Percentiles rank a stretch among this genome's conserved stretches.
Evolutionary conservation across 37 sponge, comb jelly and placozoan genomes (phyloP).

Genomic region (Beroe ovata): DNA sequence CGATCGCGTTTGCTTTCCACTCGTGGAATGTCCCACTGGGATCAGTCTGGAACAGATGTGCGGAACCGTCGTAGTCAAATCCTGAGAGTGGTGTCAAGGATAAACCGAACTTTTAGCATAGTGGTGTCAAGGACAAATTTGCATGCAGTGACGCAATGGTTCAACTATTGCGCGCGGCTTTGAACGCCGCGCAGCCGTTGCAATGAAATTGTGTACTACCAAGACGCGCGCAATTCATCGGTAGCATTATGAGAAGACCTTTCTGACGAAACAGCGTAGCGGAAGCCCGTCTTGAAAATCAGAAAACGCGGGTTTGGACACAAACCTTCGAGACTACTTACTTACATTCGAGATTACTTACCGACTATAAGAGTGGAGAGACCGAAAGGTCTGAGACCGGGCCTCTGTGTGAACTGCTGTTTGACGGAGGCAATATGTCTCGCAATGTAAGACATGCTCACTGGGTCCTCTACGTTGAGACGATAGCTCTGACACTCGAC

Average conservation of each 20-base stretch:
- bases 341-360: conserved; percentile 33
- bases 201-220: background rate
- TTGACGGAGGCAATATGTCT: conserved; percentile 86
- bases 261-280: too few species aligned
- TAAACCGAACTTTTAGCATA: too few species aligned
- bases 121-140: too few species aligned
- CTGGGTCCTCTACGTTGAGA: conserved; percentile 93
- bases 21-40: conserved; percentile 95
- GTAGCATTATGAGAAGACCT: background rate
- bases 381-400: conserved; percentile 94
- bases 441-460: conserved; percentile 95
- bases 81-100: conserved; percentile 73
- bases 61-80: conserved; percentile 86
- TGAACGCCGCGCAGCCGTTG: background rate
- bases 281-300: too few species aligned
- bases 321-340: too few species aligned
- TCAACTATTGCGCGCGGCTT: background rate
- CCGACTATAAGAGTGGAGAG: conserved; percentile 86
- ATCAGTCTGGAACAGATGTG: conserved; percentile 94
- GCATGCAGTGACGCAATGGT: too few species aligned
- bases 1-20: conserved; percentile 98
- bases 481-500: conserved; percentile 96
- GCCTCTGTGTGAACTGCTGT: conserved; percentile 92
- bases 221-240: background rate
- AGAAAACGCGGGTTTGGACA: too few species aligned